phyloP scores from a whole-genome alignment of 92 coral and sea anemone species.

The Virgularia gustaviana region DNA sequence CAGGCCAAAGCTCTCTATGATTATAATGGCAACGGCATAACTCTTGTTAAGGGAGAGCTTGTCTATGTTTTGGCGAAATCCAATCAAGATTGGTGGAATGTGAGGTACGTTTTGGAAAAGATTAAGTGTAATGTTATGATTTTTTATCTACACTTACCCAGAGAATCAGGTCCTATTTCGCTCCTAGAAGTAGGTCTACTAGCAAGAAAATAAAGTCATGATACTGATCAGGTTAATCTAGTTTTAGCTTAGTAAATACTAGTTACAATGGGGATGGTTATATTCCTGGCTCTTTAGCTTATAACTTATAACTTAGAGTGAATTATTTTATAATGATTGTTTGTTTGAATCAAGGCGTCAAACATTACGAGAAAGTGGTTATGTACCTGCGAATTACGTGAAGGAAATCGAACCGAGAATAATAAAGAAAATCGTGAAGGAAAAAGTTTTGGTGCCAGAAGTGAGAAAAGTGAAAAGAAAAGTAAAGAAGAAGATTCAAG shows the following conservation, averaged over 20 bases:
- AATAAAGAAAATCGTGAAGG: slow-evolving; percentile 72
- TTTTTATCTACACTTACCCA: no score
- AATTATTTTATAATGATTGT: background rate
- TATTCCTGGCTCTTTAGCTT: no score
- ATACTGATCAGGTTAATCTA: no score
- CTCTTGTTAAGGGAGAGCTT: slow-evolving; percentile 81
- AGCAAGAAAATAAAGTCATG: no score
- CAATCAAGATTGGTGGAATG: slow-evolving; percentile 99
- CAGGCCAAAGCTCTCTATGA: slow-evolving; percentile 80
- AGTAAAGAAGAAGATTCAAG: slow-evolving; percentile 75
- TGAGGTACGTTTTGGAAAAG: slow-evolving; percentile 54
- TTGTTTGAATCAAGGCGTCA: slow-evolving; percentile 55
- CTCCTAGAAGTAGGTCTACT: no score
- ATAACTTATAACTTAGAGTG: no score
- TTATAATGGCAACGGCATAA: slow-evolving; percentile 76
- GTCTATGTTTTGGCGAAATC: slow-evolving; percentile 79
- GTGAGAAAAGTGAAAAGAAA: slow-evolving; percentile 66
- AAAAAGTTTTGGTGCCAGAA: slow-evolving; percentile 77
- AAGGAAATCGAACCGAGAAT: slow-evolving; percentile 81
- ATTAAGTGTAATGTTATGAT: no score
- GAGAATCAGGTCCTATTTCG: no score
- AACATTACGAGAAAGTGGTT: slow-evolving; percentile 78
- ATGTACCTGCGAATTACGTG: slow-evolving; percentile 91
- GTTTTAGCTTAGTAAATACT: no score
- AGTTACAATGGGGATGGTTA: no score